These are phyloP conservation scores for Empidonax alnorum DNA, from an alignment of 2,113 vertebrate genomes.

Conservation along the genomic window DNA sequence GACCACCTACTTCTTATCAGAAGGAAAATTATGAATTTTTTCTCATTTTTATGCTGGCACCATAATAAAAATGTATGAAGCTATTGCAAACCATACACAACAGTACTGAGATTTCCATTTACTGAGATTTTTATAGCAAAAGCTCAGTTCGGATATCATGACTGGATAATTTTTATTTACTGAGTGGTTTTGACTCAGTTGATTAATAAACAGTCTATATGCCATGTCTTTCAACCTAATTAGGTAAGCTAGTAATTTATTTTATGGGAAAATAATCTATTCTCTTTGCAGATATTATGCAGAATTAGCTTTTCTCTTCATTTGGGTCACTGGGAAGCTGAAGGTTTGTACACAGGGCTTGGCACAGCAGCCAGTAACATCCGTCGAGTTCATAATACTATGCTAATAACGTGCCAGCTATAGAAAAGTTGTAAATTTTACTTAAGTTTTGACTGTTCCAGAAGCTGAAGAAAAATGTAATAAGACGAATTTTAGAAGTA, in stretches of 20 bases:
- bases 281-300: not conserved
- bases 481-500: not conserved
- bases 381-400: not conserved
- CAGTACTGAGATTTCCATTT: not conserved
- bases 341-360: not conserved
- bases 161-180: not conserved
- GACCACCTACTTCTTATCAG: not conserved
- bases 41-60: not conserved
- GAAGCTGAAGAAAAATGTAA: slow-evolving; percentile 15
- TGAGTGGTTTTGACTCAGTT: not conserved
- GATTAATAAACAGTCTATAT: not conserved
- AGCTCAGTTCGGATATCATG: not conserved
- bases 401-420: not conserved
- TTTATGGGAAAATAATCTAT: not conserved
- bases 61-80: not conserved
- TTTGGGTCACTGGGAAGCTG: slow-evolving; percentile 24
- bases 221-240: not conserved
- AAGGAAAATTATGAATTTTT: not conserved
- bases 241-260: not conserved
- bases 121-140: not conserved
- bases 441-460: not conserved
- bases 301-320: slow-evolving; percentile 2
- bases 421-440: not conserved
- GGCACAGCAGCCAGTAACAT: slow-evolving; percentile 9
- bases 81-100: not conserved